Base-by-base conservation (phyloP, 2,113 vertebrate genomes). In the Pachyramphus minor region DNA sequence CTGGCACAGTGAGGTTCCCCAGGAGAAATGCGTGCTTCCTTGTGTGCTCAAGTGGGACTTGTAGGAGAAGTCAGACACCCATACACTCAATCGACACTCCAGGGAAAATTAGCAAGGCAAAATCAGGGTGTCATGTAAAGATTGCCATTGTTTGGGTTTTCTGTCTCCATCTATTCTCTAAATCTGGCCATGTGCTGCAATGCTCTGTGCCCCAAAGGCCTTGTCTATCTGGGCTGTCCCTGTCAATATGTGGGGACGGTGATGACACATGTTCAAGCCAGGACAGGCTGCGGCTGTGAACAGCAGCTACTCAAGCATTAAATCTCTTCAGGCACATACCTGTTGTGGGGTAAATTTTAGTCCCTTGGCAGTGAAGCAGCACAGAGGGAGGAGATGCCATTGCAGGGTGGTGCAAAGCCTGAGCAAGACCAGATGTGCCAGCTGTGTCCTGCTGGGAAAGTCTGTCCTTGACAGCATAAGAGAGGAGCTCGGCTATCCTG, bases 1-100 rank as follows among this genome's bases (percentile, higher is more conserved):
- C 0, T 27, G 24, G 33, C 42, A 81, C 19, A 39, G 8, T 0
- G 2, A 58, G 25, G 41, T 2, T 87, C 33, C 27, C 24, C 41
- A 20, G 55, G 39, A 59, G 33, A 55, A 14, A 12, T 19, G 14
- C 6, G 23, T 0, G 0, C 28, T 49, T 74, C 64, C 37, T 31
- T 7, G 0, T 3, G 1, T 42, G 23, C 12, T 42, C 27, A 28
- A 12, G 22, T 31, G 52, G n/a, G 55, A 50, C 35, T 8, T 9
- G 16, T 5, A 37, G 47, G 13, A 49, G 42, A 55, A 52, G 27
- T 20, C 3, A 0, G 30, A 35, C 11, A n/a, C 4, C 2, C 0
- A 1, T 25, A 49, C 72, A 44, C 17, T 9, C 45, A 71, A 23
- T 4, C 5, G 19, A n/a, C 13, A 31, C 12, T 39, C 22, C 80